Evolutionary conservation across 2,888 invertebrate species (phyloP).

Genomic region (Microplitis deprimator): DNA sequence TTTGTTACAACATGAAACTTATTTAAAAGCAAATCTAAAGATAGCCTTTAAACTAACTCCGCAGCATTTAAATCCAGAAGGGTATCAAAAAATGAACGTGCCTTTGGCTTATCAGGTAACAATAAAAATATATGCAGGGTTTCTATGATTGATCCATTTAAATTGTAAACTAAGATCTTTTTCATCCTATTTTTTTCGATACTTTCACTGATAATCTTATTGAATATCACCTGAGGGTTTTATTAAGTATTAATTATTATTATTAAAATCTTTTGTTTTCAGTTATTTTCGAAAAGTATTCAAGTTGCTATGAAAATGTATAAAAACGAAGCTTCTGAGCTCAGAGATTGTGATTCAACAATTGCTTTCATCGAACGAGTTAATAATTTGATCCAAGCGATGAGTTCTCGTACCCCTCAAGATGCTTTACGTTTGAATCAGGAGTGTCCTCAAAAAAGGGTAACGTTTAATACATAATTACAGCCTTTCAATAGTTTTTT

Average conservation of each 20-base stretch:
- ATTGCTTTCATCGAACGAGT: slow-evolving; percentile 38
- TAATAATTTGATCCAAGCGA: slow-evolving; percentile 42
- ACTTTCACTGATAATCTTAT: too few species aligned
- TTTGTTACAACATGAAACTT: slow-evolving; percentile 30
- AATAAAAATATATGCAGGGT: too few species aligned
- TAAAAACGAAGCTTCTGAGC: slow-evolving; percentile 27
- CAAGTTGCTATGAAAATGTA: slow-evolving; percentile 44
- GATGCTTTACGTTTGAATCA: slow-evolving; percentile 37
- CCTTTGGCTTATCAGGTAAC: slow-evolving; percentile 38
- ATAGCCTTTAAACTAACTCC: slow-evolving; percentile 39
- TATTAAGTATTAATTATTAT: neutral
- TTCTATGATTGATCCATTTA: too few species aligned
- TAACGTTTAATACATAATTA: slow-evolving; percentile 6
- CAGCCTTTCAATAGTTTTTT: neutral
- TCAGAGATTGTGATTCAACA: slow-evolving; percentile 43
- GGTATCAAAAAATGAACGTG: slow-evolving; percentile 45
- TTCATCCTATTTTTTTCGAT: too few species aligned
- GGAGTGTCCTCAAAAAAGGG: slow-evolving; percentile 39
- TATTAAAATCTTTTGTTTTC: slow-evolving; percentile 22
- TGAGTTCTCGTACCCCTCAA: slow-evolving; percentile 46
- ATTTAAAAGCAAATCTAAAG: slow-evolving; percentile 19
- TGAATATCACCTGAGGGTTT: too few species aligned
- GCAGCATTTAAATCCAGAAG: slow-evolving; percentile 39
- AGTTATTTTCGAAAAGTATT: slow-evolving; percentile 46
- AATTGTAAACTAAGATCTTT: too few species aligned